Evolutionary conservation across 2,888 invertebrate genomes (phyloP).

Genomic region (Rhyacophila evoluta): DNA sequence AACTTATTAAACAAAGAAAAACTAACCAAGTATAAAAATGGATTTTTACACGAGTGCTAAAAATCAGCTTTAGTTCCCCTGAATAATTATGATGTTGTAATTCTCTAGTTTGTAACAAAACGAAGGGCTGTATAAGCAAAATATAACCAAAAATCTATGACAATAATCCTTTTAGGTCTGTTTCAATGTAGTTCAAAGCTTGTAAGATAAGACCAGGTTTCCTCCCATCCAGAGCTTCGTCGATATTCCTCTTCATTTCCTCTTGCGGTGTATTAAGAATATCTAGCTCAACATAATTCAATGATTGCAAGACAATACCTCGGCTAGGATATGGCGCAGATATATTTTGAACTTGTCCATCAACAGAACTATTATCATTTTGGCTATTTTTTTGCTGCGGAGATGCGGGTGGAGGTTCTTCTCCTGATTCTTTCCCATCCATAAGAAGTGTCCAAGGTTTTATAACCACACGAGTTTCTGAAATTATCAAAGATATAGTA

Average conservation of each 20-base stretch:
- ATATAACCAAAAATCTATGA: conserved; percentile 56
- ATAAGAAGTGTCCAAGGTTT: conserved; percentile 57
- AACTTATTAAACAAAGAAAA: too few species aligned
- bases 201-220: conserved; percentile 62
- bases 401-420: conserved; percentile 55
- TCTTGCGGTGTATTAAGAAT: conserved; percentile 59
- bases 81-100: too few species aligned
- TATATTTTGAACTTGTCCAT: neutral
- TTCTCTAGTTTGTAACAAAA: too few species aligned
- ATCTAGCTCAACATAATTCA: conserved; percentile 69
- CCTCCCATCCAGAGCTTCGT: conserved; percentile 2
- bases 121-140: too few species aligned
- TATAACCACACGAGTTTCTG: conserved; percentile 57
- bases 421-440: conserved; percentile 53
- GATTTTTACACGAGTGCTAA: too few species aligned
- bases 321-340: conserved; percentile 64
- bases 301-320: conserved; percentile 65
- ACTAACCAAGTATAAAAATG: too few species aligned
- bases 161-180: conserved; percentile 67
- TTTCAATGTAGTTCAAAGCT: conserved; percentile 64
- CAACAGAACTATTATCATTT: neutral
- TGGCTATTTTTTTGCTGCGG: neutral
- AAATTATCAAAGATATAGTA: too few species aligned
- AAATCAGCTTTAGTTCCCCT: too few species aligned
- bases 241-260: neutral